phyloP scores from a whole-genome alignment of 2,113 vertebrate species.

The Holacanthus passer region DNA sequence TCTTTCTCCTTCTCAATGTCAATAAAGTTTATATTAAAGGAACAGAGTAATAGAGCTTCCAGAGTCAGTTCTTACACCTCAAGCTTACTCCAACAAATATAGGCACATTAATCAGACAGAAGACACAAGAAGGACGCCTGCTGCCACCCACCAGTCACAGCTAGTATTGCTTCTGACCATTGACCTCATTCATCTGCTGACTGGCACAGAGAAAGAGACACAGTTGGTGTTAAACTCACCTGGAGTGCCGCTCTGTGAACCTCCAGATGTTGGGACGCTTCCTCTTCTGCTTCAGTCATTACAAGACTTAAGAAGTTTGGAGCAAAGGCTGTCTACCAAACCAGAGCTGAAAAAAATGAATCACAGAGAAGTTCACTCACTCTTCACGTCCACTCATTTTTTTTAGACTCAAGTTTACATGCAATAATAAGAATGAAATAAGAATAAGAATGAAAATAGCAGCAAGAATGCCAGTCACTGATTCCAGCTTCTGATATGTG shows the following conservation, averaged over 20 bases:
- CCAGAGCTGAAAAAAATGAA: constrained; percentile 5
- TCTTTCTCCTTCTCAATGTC: neutral
- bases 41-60: neutral
- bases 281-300: neutral
- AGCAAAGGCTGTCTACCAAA: neutral
- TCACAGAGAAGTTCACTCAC: too few relatives aligned
- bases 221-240: neutral
- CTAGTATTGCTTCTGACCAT: neutral
- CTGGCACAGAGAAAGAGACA: neutral
- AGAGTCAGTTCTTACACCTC: neutral
- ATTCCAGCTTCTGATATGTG: too few relatives aligned
- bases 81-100: neutral
- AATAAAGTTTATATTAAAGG: neutral
- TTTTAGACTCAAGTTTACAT: too few relatives aligned
- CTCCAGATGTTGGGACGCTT: neutral
- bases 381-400: too few relatives aligned
- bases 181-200: neutral
- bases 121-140: neutral
- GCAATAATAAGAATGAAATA: too few relatives aligned
- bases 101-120: neutral
- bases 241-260: neutral
- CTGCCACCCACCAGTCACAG: constrained; percentile 5
- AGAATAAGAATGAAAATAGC: too few relatives aligned
- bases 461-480: too few relatives aligned
- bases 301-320: neutral